Base-by-base conservation (phyloP, 2,797 vertebrate species). In the Oreortyx pictus region DNA sequence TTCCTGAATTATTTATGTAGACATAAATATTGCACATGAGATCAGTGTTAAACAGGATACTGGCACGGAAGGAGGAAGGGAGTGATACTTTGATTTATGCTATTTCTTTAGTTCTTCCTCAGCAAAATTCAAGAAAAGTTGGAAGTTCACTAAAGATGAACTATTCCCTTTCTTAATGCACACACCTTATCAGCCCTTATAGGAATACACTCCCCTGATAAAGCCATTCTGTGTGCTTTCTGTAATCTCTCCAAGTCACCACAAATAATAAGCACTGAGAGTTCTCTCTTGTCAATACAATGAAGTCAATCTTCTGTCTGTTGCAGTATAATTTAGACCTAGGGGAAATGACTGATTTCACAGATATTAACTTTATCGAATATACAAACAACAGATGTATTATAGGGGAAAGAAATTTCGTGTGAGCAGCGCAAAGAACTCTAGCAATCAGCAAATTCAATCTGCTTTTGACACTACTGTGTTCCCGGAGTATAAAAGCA, bases 1-100 rank as follows among this genome's bases (percentile, higher is more conserved):
- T 90, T 90, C 89, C 94, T 97, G 97, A 97, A 98, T 98, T 98
- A 97, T 98, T 97, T 97, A 97, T 95, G 86, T 95, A 95, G 96
- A 94, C 96, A 96, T 97, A 97, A 97, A 97, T 97, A 96, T 85
- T 96, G 85, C 92, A 97, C 93, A 94, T 54, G 76, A 92, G 86
- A 92, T 96, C 27, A 76, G 94, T 91, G 85, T 92, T 95, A 94
- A 95, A 85, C 83, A 92, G 93, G 94, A 92, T 93, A 84, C 88
- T 93, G 90, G 66, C 90, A 62, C 35, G 49, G 78, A 82, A 29
- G 84, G 57, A 66, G 71, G 68, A 90, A 93, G 82, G 68, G 89
- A 60, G 13, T n/a, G 89, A 89, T 95, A 82, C 82, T 78, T 85
- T 92, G 92, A 85, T 97, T 95, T 93, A 77, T 65, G 62, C 46